Conservation (phyloP, 2,888 invertebrate species). For the Leucophenga maculata region DNA sequence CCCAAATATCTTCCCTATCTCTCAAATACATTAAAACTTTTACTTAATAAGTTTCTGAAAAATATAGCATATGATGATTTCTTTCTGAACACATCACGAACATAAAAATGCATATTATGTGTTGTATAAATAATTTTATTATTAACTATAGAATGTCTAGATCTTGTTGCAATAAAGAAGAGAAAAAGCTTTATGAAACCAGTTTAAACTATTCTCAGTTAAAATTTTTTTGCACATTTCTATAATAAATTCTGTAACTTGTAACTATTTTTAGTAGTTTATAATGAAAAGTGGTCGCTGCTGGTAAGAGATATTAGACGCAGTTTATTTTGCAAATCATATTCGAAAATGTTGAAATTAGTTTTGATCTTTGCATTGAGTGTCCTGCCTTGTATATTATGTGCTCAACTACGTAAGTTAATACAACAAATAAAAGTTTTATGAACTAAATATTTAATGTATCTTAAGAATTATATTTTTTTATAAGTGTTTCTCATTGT, state of each 20-base stretch:
- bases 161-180: too few relatives aligned
- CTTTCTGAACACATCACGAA: not conserved
- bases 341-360: not conserved
- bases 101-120: too few relatives aligned
- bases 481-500: too few relatives aligned
- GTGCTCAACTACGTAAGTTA: slow-evolving; percentile 39
- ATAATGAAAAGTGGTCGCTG: too few relatives aligned
- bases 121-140: not conserved
- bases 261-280: too few relatives aligned
- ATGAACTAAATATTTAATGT: not conserved
- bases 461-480: too few relatives aligned
- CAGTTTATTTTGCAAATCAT: too few relatives aligned
- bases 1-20: too few relatives aligned
- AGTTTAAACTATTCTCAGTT: not conserved
- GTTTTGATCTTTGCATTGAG: slow-evolving; percentile 4
- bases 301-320: too few relatives aligned
- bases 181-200: not conserved
- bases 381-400: not conserved
- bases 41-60: not conserved
- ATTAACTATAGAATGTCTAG: too few relatives aligned
- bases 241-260: too few relatives aligned
- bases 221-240: too few relatives aligned
- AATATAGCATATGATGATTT: slow-evolving; percentile 1
- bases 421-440: not conserved
- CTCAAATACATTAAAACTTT: not conserved